phyloP scores from a whole-genome alignment of 2,797 vertebrate species.

The Kryptolebias ocellatus region DNA sequence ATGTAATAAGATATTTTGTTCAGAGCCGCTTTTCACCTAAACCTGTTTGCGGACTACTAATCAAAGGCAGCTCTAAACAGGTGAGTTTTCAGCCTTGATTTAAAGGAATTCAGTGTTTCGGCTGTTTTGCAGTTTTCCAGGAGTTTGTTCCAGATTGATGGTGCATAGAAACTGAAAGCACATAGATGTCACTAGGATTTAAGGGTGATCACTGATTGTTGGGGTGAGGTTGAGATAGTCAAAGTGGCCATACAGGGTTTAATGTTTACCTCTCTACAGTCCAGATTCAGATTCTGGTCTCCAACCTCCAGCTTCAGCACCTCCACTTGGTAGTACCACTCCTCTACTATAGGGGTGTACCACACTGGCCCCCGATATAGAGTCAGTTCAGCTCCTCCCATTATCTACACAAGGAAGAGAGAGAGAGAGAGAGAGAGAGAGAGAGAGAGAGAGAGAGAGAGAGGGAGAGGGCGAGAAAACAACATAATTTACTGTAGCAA shows the following conservation, averaged over 20 bases:
- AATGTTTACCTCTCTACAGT: constrained; percentile 91
- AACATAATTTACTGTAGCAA: neutral
- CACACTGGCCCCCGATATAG: constrained; percentile 90
- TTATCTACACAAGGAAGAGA: constrained; percentile 77
- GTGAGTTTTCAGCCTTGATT: too few relatives aligned
- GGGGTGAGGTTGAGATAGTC: neutral
- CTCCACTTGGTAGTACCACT: constrained; percentile 99
- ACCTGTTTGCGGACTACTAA: too few relatives aligned
- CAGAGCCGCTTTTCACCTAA: too few relatives aligned
- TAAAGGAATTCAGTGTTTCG: too few relatives aligned
- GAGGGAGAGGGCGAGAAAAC: neutral
- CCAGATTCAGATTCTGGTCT: constrained; percentile 89
- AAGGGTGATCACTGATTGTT: neutral
- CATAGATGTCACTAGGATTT: too few relatives aligned
- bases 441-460: constrained; percentile 26
- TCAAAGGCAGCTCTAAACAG: too few relatives aligned
- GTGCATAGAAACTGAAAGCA: too few relatives aligned
- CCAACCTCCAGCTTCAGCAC: constrained; percentile 95
- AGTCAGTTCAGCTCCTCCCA: constrained; percentile 91
- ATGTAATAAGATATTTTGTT: too few relatives aligned
- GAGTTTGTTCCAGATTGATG: too few relatives aligned
- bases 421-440: constrained; percentile 28
- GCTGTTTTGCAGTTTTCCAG: too few relatives aligned
- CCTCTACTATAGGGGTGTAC: constrained; percentile 93
- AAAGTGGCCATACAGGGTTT: neutral